A percentile compares a stretch with the other conserved stretches of the same genome.
Evolutionary conservation across 2,888 invertebrate genomes (phyloP).

Genomic region (Lochmaea capreae): DNA sequence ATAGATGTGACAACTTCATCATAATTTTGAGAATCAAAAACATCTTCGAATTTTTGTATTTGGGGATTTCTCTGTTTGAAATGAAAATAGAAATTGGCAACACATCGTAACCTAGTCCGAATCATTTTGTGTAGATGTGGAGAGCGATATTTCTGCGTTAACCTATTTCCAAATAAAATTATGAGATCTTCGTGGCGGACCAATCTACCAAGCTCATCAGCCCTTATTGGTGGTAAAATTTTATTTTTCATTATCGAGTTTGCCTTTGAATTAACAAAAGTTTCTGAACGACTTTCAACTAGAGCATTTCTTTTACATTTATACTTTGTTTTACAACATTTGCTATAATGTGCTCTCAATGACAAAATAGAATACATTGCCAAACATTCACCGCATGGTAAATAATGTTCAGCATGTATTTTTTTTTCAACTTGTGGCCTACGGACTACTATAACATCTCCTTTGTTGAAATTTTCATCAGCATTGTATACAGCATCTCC

Average conservation of each 20-base stretch:
- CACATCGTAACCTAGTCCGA: constrained; percentile 26
- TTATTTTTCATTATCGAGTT: constrained; percentile 24
- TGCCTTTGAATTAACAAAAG: constrained; percentile 24
- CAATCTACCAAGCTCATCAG: constrained; percentile 10
- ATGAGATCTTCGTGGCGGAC: constrained; percentile 21
- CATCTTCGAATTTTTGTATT: constrained; percentile 19
- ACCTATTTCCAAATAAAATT: constrained; percentile 31
- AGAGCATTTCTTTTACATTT: constrained; percentile 15
- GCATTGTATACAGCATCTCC: constrained; percentile 24
- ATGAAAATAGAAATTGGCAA: constrained; percentile 25
- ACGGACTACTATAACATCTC: constrained; percentile 26
- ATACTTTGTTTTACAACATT: constrained; percentile 15
- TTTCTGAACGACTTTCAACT: constrained; percentile 13
- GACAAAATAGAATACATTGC: constrained; percentile 28
- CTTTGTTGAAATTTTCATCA: constrained; percentile 22
- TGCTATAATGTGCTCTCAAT: constrained; percentile 22
- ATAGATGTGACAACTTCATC: constrained; percentile 25
- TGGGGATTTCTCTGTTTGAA: constrained; percentile 21
- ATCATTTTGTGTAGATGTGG: constrained; percentile 33
- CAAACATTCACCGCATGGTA: constrained; percentile 23
- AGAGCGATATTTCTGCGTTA: constrained; percentile 30
- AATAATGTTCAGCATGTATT: constrained; percentile 19
- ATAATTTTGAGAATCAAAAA: constrained; percentile 31
- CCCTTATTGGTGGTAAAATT: constrained; percentile 24
- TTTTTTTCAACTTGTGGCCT: constrained; percentile 18